These are phyloP conservation scores for Parus major DNA, from an alignment of 2,113 vertebrate species.

Conservation along the genomic window DNA sequence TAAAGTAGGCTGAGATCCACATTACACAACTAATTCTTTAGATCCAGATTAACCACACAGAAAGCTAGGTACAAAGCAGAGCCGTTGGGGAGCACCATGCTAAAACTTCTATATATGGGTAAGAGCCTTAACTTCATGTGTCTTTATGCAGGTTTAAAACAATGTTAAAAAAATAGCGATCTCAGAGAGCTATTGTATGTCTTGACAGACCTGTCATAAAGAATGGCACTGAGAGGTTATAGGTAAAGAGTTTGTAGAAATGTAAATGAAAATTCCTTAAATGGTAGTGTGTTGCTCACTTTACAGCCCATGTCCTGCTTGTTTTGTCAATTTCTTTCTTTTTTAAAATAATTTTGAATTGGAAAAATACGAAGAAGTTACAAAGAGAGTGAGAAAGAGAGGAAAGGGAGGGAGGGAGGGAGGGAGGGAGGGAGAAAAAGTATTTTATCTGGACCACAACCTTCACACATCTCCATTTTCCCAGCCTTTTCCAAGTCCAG, in stretches of 20 bases:
- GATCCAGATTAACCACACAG: neutral
- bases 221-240: neutral
- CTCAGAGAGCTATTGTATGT: neutral
- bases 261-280: neutral
- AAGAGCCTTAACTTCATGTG: neutral
- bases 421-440: neutral
- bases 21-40: neutral
- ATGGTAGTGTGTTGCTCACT: neutral
- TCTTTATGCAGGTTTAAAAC: neutral
- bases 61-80: neutral
- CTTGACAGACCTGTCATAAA: neutral
- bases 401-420: too few relatives aligned
- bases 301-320: rapidly evolving
- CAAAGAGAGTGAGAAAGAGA: neutral
- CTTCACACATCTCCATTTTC: neutral
- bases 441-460: neutral
- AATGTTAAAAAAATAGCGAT: neutral
- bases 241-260: neutral
- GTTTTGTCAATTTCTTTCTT: neutral
- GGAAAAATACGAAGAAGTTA: neutral
- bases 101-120: neutral
- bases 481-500: neutral
- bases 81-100: neutral
- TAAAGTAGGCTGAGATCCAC: neutral
- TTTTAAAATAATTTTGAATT: neutral